Base-by-base conservation (phyloP, 1,140 invertebrate genomes). In the Hyles euphorbiae region DNA sequence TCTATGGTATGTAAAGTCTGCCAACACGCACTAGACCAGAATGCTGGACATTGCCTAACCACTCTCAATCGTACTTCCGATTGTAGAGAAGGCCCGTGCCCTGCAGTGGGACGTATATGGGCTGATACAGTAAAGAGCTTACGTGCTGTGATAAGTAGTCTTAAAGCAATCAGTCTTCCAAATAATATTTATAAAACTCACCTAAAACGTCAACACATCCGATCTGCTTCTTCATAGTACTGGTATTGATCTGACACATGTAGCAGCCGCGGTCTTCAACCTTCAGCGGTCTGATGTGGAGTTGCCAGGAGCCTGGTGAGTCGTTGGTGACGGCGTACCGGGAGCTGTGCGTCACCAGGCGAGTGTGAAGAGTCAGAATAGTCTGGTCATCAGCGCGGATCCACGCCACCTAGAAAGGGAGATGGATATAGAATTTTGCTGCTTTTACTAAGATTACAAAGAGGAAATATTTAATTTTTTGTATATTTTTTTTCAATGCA, bases 231-330 rank as follows among this genome's bases (percentile, higher is more conserved):
- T 95, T 96, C 95, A 97, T 97, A 32, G 94, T 93, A 58, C 92
- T 94, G 5, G 96, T 96, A 83, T 97, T 98, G 65, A 98, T 94
- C 86, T 96, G 95, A 76, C 95, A 96, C 94, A 96, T 96, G 78
- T 96, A 96, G 75, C 94, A 93, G 5, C 94, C 94, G 36, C 92
- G 90, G 78, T 95, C 94, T 44, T 92, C 90, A 58, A 94, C 93
- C 64, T 93, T 92, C 48, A 95, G 82, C 65, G 94, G 93, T 65
- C 93, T 84, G 65, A 96, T 93, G 76, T 95, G 92, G 8, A 96
- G 91, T 76, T 94, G 93, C 95, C 95, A 96, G 3, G 93, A 94
- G 32, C 90, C 89, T 74, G 93, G 87, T 61, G 93, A 93, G 79
- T 96, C 95, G 76, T 96, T 94, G 63, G 93, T 93, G 49, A 96